phyloP scores from a whole-genome alignment of 2,888 invertebrate genomes.

The Trissonchulus sp. region DNA sequence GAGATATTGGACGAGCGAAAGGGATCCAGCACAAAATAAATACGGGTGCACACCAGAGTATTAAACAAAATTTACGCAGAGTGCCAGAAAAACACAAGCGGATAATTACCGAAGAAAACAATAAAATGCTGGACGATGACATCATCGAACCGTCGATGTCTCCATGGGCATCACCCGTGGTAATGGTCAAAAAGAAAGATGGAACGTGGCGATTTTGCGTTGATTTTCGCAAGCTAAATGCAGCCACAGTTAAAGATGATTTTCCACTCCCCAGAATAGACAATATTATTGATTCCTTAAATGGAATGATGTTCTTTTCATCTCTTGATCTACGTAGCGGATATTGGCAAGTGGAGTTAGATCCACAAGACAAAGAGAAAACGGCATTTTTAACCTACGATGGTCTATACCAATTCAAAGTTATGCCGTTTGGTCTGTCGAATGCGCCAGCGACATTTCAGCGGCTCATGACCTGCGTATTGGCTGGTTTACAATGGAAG shows the following conservation, averaged over 20 bases:
- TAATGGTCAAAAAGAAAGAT: no score
- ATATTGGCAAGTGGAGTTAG: no score
- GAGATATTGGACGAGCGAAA: not conserved
- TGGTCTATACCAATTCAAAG: no score
- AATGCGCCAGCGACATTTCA: conserved; percentile 34
- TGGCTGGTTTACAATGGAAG: not conserved
- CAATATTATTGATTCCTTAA: not conserved
- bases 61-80: no score
- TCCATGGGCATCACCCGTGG: not conserved
- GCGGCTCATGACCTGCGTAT: not conserved
- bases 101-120: not conserved
- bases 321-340: conserved; percentile 14
- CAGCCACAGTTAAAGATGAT: no score
- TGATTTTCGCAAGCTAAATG: no score
- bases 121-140: not conserved
- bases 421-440: no score
- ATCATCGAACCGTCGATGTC: not conserved
- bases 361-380: conserved; percentile 31
- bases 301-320: not conserved
- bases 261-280: conserved; percentile 15
- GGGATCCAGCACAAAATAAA: not conserved
- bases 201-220: no score
- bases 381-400: no score
- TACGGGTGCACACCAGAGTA: not conserved
- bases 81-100: not conserved